These are phyloP conservation scores for Burhinus bistriatus DNA, from an alignment of 2,113 vertebrate genomes.

Conservation along the genomic window DNA sequence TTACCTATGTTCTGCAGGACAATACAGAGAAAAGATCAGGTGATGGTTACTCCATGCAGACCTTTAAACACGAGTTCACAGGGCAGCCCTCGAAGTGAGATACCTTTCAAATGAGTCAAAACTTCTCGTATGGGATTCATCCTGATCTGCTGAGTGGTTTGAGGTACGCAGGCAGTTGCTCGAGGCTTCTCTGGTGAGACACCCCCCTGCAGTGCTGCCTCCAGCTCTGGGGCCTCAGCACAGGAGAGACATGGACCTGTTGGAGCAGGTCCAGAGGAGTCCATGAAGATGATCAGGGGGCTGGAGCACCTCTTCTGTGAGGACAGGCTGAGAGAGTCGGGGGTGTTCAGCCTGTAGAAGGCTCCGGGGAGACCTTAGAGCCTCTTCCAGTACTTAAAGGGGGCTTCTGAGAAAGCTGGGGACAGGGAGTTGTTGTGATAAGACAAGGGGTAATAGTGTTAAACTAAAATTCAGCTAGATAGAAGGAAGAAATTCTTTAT, in stretches of 20 bases:
- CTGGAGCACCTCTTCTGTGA: not conserved
- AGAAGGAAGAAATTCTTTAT: not conserved
- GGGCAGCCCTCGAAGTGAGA: not conserved
- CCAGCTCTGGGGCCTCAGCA: not conserved
- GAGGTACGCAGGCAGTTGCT: not conserved
- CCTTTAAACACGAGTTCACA: not conserved
- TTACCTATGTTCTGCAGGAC: not conserved
- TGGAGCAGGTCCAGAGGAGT: not conserved
- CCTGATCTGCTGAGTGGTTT: not conserved
- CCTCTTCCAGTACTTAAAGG: not conserved
- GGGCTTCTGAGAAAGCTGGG: not conserved
- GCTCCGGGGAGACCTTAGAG: not conserved
- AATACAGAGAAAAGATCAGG: not conserved
- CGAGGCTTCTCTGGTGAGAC: not conserved
- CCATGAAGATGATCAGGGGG: not conserved
- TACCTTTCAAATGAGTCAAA: no score
- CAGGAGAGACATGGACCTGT: not conserved
- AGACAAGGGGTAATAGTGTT: not conserved
- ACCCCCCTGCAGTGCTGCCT: not conserved
- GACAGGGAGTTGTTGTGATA: not conserved
- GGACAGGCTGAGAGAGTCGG: not conserved
- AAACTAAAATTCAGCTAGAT: not conserved
- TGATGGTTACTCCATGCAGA: not conserved
- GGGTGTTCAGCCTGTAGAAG: not conserved
- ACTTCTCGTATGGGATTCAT: not conserved